Evolutionary conservation across 2,113 vertebrate species (phyloP).

Genomic region (Sylvicapra grimmia): DNA sequence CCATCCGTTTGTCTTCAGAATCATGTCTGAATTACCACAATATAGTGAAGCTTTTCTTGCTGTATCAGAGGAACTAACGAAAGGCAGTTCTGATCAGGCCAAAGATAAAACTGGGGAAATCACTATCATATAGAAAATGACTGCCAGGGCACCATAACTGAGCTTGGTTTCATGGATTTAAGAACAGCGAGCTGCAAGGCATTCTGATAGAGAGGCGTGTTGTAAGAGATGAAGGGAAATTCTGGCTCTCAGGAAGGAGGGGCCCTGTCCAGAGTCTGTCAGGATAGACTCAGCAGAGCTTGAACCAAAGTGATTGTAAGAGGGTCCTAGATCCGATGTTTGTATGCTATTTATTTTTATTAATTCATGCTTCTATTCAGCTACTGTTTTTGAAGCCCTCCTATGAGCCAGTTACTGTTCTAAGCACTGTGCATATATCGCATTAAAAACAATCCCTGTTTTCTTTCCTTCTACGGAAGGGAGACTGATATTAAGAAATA

Average conservation of each 20-base stretch:
- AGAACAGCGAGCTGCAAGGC: not conserved
- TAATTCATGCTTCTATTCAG: not conserved
- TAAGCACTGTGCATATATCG: too few species aligned
- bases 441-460: not conserved
- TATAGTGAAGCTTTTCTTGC: not conserved
- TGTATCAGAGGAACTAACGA: not conserved
- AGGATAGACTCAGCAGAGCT: not conserved
- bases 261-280: not conserved
- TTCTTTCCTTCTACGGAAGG: not conserved
- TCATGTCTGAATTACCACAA: not conserved
- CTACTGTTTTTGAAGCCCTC: not conserved
- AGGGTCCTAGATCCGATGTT: not conserved
- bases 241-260: rapidly evolving
- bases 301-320: not conserved
- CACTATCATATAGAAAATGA: not conserved
- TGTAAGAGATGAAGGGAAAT: not conserved
- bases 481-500: not conserved
- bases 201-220: rapidly evolving
- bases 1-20: not conserved
- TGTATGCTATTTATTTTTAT: not conserved
- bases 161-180: not conserved
- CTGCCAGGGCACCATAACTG: rapidly evolving
- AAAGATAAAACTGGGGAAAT: not conserved
- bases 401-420: rapidly evolving
- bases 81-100: not conserved